Base-by-base conservation (phyloP, 2,888 invertebrate species). In the Dyspetes luteomarginatus region DNA sequence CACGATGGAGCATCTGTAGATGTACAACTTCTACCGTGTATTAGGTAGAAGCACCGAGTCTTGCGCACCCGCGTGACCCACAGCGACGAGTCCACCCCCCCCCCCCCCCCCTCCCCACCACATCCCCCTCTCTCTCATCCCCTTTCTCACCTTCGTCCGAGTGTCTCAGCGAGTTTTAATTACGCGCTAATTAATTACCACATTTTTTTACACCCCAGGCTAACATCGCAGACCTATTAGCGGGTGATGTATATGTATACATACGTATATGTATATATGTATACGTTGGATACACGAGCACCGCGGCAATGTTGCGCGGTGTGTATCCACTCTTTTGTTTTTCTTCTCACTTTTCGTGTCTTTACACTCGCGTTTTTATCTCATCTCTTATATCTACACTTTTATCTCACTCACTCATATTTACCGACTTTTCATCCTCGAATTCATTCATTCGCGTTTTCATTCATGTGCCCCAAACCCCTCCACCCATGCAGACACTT, bases 151-250 rank as follows among this genome's bases (percentile, higher is more conserved):
- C 48, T 65, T 45, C 65, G 43, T 67, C 67, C 73, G 58, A 78
- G 84, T 85, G 84, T 85, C 86, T 86, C 80, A 81, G 83, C 67
- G 84, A 85, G 83, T 89, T 90, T 90, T 90, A 90, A 90, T 90
- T 89, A 88, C 88, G 84, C 86, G 88, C 86, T 89, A 90, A 90
- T 90, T 90, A 90, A 90, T 89, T 90, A 89, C 85, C 88, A 30
- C 45, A 28, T 62, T 78, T 64, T 72, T 74, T 78, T 73, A 64
- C 74, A 64, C 74, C 64, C 58, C 69, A 56, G 58, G 60, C 73
- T 58, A 26, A 73, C 75, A 68, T 69, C 56, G 56, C 81, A 45
- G 73, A 26, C 73, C 74, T 78, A 74, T 81, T 81, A 78, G 73
- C 68, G 58, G 26, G 28, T 75, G 45, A 62, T 78, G 55, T 24